Evolutionary conservation across 2,797 vertebrate species (phyloP), one percentile per base, ranked within the genome.

Genomic region (Sylvia borin): DNA sequence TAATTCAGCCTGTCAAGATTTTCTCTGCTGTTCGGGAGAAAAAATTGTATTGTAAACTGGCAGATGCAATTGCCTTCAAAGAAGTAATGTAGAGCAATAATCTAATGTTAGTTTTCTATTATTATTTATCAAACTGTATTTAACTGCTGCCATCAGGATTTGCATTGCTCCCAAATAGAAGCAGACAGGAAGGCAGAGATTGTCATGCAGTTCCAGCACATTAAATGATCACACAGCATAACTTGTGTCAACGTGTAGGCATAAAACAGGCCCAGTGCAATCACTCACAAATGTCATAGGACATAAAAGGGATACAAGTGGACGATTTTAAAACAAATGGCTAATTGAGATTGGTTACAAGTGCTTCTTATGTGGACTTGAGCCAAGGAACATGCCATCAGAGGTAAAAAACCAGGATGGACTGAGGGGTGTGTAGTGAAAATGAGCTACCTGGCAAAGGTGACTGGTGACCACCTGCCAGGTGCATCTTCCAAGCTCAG

Each of bases 81-180:
- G 74, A 79, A 74, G 53, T 94, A 84, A 95, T 85, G 48, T 42
- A 84, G 94, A 96, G 77, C 75, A 92, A 94, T 95, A 88, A 93
- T 67, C 79, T 78, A 88, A 88, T 73, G 72, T 76, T 93, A 78
- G 84, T 95, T 91, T 92, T 88, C 95, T 96, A 73, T 93, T 96
- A 93, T 94, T 97, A 94, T 97, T 97, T 97, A 97, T 97, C 96
- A 96, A 94, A 82, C 61, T 94, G 72, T 90, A 92, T 96, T 98
- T 97, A 97, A 94, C 88, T 87, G 92, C 96, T 83, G 80, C 81
- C 65, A n/a, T 80, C 75, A 84, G 68, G 64, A 85, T 95, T 55
- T 95, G 85, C 62, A 57, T 93, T 88, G 80, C 72, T 95, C 65
- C 67, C 91, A 88, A 93, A 95, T 78, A 78, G 88, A 96, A 96